A percentile compares a stretch with the other conserved stretches of the same genome.
phyloP scores from a whole-genome alignment of 2,113 vertebrate species.

The Corynorhinus townsendii region DNA sequence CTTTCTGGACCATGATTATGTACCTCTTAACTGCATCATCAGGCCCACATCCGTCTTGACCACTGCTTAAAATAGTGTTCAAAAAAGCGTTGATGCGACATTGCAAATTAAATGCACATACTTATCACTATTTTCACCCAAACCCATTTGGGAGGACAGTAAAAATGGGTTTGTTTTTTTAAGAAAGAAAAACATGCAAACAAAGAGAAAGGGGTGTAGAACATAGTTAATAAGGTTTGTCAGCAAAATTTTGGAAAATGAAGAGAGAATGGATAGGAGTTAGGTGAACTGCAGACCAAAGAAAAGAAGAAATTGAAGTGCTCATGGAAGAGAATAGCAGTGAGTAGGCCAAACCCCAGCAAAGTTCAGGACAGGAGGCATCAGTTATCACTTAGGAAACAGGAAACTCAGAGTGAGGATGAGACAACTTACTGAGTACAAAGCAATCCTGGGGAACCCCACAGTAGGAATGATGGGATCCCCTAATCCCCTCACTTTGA shows the following conservation, averaged over 20 bases:
- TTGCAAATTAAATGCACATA: background rate
- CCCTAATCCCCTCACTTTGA: background rate
- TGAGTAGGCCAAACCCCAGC: background rate
- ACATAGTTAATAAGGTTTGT: background rate
- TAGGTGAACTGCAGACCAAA: background rate
- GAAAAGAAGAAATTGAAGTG: background rate
- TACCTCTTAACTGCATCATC: background rate
- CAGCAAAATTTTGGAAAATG: background rate
- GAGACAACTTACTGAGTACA: background rate
- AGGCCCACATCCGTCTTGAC: background rate
- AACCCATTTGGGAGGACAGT: background rate
- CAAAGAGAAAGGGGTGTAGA: background rate
- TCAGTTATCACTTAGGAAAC: background rate
- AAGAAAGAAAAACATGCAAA: background rate
- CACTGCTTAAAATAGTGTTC: background rate
- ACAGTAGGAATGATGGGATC: background rate
- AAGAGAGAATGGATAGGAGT: background rate
- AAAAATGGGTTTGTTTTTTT: background rate
- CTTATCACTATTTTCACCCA: background rate
- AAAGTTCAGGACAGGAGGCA: background rate
- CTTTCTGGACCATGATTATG: background rate
- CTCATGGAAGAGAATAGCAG: background rate
- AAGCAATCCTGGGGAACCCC: background rate
- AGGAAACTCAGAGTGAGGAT: background rate
- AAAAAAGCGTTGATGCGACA: background rate